A percentile compares a stretch with the other conserved stretches of the same genome.
Evolutionary conservation across 2,797 vertebrate species (phyloP).

Genomic region (Peromyscus aztecus): DNA sequence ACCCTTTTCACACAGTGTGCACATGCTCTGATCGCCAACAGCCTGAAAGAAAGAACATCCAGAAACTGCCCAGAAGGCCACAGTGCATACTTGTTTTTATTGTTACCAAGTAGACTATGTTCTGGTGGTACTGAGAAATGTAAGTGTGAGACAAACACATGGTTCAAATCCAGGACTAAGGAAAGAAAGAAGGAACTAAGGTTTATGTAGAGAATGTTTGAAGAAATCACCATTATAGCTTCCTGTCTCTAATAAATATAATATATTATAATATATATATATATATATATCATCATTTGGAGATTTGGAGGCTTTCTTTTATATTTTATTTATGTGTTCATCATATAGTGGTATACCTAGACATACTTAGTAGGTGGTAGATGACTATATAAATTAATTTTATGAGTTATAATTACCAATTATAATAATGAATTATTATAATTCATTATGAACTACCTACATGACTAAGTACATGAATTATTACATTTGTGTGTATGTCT

Average conservation of each 20-base stretch:
- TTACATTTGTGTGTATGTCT: background rate
- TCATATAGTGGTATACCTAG: background rate
- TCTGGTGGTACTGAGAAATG: background rate
- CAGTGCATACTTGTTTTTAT: background rate
- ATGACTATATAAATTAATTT: background rate
- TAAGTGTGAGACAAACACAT: background rate
- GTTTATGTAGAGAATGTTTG: background rate
- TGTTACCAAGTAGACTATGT: background rate
- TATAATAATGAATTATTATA: background rate
- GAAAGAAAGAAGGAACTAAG: background rate
- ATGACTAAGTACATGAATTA: conserved; percentile 15
- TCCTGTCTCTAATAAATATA: background rate
- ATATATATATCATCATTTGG: background rate
- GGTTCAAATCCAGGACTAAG: background rate
- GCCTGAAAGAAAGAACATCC: background rate
- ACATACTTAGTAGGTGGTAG: background rate
- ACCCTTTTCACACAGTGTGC: rapidly evolving
- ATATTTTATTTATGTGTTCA: conserved; percentile 1
- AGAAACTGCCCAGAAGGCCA: background rate
- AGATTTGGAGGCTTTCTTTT: conserved; percentile 16
- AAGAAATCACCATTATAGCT: background rate
- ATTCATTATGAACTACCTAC: background rate
- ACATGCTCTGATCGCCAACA: background rate
- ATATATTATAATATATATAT: background rate
- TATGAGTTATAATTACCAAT: background rate